These are phyloP conservation scores for Arrhamphus sclerolepis DNA, from an alignment of 2,797 vertebrate genomes.

Conservation along the genomic window DNA sequence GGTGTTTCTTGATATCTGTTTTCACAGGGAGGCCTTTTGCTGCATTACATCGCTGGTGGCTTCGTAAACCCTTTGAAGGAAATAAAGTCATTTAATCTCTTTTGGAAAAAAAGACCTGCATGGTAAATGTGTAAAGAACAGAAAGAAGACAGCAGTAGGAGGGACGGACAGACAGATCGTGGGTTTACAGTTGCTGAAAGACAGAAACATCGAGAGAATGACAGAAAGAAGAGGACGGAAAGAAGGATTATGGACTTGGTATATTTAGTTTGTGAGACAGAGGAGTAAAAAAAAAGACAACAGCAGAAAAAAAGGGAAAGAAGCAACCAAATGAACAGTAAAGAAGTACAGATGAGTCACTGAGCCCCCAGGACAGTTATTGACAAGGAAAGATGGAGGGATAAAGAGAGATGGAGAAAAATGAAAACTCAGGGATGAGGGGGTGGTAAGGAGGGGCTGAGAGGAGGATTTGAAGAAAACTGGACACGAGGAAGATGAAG, in stretches of 20 bases:
- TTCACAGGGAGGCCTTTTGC: conserved; percentile 5
- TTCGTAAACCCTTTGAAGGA: conserved; percentile 30
- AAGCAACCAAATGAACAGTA: conserved; percentile 22
- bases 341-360: conserved; percentile 54
- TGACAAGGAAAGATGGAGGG: conserved; percentile 50
- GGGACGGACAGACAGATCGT: conserved; percentile 17
- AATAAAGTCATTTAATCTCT: conserved; percentile 37
- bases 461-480: conserved; percentile 7
- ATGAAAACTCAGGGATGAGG: conserved; percentile 17
- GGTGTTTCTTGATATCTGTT: conserved; percentile 21
- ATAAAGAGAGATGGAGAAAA: conserved; percentile 35
- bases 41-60: conserved; percentile 20
- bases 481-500: conserved; percentile 7
- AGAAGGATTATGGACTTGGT: conserved; percentile 47
- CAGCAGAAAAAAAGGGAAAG: conserved; percentile 7
- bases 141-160: neutral
- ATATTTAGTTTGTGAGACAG: conserved; percentile 47
- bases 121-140: conserved; percentile 2
- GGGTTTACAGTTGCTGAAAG: conserved; percentile 9
- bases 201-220: conserved; percentile 12
- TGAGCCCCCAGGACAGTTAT: conserved; percentile 49
- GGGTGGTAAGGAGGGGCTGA: conserved; percentile 13
- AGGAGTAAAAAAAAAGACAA: conserved; percentile 2
- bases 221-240: conserved; percentile 14
- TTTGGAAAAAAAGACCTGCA: conserved; percentile 2